Conservation (phyloP, 2,797 vertebrate genomes). For the Strix occidentalis region DNA sequence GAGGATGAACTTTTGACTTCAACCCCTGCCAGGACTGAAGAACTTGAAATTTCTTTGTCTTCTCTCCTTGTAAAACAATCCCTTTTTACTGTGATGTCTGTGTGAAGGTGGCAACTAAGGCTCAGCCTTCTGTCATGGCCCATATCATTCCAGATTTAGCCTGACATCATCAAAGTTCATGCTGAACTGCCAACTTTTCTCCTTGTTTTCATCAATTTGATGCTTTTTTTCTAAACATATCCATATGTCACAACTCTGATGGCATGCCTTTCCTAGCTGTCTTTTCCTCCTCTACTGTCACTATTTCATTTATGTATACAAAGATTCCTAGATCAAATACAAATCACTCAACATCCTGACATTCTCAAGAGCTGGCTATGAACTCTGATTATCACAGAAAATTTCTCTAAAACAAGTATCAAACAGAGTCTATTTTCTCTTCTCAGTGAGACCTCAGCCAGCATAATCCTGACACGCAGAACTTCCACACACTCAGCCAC, state of each 20-base stretch:
- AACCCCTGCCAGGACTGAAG: not conserved
- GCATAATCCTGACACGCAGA: not conserved
- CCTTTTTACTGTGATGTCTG: conserved; percentile 15
- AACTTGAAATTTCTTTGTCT: conserved; percentile 49
- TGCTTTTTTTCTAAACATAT: conserved; percentile 30
- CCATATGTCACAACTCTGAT: not conserved
- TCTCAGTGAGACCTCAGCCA: not conserved
- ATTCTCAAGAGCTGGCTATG: conserved; percentile 40
- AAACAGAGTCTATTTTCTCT: conserved; percentile 34
- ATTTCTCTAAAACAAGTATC: conserved; percentile 32
- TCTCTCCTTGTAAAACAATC: conserved; percentile 19
- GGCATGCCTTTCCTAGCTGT: conserved; percentile 51
- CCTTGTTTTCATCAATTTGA: conserved; percentile 55
- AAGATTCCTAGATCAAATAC: conserved; percentile 61
- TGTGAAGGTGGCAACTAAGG: conserved; percentile 29
- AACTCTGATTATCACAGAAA: conserved; percentile 42
- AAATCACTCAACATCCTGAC: conserved; percentile 66
- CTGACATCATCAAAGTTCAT: conserved; percentile 51
- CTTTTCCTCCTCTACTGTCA: conserved; percentile 58
- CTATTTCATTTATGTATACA: conserved; percentile 61
- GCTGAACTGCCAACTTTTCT: conserved; percentile 40
- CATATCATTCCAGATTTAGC: conserved; percentile 42
- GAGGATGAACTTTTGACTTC: conserved; percentile 55
- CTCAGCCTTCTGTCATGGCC: conserved; percentile 46
- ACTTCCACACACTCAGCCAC: not conserved